Conservation (phyloP, 2,888 invertebrate species). For the Eilema caniola region DNA sequence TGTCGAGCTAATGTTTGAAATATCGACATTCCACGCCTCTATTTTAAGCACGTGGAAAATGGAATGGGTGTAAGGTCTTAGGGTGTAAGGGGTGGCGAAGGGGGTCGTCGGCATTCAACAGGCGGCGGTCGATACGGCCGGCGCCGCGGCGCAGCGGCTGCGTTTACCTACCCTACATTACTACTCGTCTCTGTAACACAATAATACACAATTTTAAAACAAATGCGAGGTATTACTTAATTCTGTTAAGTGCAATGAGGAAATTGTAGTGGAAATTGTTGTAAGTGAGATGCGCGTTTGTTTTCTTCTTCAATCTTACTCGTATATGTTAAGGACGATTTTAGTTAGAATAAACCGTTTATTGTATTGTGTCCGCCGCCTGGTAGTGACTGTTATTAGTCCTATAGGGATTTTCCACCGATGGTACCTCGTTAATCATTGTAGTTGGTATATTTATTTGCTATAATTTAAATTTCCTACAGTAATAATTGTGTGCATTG, state of each 20-base stretch:
- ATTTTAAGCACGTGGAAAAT: slow-evolving; percentile 86
- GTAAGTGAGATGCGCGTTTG: background rate
- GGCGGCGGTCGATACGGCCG: slow-evolving; percentile 84
- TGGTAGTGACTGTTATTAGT: slow-evolving; percentile 33
- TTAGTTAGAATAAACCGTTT: slow-evolving; percentile 22
- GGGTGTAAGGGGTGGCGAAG: slow-evolving; percentile 64
- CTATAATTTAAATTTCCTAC: no score
- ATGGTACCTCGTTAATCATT: no score
- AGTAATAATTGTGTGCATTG: background rate
- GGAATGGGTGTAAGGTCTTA: slow-evolving; percentile 71
- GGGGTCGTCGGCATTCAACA: slow-evolving; percentile 83
- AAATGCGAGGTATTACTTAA: background rate
- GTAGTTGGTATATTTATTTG: no score
- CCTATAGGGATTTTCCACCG: slow-evolving; percentile 3
- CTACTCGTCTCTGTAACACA: slow-evolving; percentile 52
- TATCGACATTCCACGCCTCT: slow-evolving; percentile 84
- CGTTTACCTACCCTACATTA: slow-evolving; percentile 67
- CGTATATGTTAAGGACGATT: background rate
- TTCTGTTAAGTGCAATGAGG: background rate
- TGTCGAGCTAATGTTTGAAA: slow-evolving; percentile 80
- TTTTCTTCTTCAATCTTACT: background rate
- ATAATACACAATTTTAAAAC: slow-evolving; percentile 40
- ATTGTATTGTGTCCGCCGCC: slow-evolving; percentile 35
- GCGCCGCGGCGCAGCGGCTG: slow-evolving; percentile 76
- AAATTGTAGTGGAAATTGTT: background rate